Conservation (phyloP, 2,113 vertebrate species). For the Canis aureus region DNA sequence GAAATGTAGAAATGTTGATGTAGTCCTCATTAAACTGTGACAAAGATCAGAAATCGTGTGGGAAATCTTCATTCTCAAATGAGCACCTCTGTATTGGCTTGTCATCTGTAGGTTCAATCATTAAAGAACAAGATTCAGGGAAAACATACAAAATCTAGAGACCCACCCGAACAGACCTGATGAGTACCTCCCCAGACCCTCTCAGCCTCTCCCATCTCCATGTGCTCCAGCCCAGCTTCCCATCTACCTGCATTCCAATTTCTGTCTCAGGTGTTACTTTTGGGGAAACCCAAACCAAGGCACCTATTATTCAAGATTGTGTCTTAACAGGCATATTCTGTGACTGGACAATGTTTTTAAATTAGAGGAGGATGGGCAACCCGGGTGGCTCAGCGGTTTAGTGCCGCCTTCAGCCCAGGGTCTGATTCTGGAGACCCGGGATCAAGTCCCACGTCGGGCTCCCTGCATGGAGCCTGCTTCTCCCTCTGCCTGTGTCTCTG, state of each 20-base stretch:
- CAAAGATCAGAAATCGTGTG: background rate
- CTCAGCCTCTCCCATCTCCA: fast-evolving
- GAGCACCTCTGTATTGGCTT: background rate
- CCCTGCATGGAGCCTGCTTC: too few species aligned
- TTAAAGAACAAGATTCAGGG: background rate
- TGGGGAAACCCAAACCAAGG: background rate
- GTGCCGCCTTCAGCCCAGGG: too few species aligned
- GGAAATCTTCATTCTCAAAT: background rate
- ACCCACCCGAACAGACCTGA: fast-evolving
- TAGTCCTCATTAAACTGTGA: background rate
- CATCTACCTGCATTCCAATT: background rate
- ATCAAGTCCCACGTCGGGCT: too few species aligned
- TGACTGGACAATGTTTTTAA: background rate
- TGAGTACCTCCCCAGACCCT: background rate
- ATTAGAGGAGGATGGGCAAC: background rate
- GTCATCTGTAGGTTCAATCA: background rate
- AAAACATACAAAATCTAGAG: background rate
- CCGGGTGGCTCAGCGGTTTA: too few species aligned
- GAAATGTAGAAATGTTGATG: background rate
- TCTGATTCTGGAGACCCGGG: too few species aligned
- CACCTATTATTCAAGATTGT: background rate
- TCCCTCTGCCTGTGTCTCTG: too few species aligned
- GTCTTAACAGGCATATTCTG: background rate
- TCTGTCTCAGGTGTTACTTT: background rate
- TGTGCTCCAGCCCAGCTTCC: background rate